Evolutionary conservation across 2,113 vertebrate species (phyloP), one percentile per base, ranked within the genome.

Genomic region (Mustelus asterias): DNA sequence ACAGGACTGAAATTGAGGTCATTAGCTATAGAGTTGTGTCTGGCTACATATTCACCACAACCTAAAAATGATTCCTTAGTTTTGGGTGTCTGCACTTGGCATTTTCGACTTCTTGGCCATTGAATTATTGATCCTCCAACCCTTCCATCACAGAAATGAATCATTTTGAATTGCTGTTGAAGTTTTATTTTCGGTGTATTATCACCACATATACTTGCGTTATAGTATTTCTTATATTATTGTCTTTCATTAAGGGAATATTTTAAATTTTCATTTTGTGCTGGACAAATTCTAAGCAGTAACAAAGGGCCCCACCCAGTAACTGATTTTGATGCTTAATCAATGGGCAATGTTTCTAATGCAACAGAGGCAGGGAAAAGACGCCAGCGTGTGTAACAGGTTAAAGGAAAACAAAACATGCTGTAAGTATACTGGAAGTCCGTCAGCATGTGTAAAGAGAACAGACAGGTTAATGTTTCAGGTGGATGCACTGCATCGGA

Each of bases 381-480:
- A 83, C n/a, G 41, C 3, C n/a, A 37, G n/a, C 20, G 37, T 44
- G 16, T 41, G 18, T 20, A 83, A 83, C 37, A 83, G 80, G 80
- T 83, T 83, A 83, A 83, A 20, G 80, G 18, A 83, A 83, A 83
- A 41, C 37, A 44, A 10, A 20, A 41, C 37, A 83, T 20, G 80
- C 37, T 44, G n/a, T 83, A 83, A 44, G 6, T 44, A 83, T 7
- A 44, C 37, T 22, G 37, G 16, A 41, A 83, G 37, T 83, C 80
- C 41, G 41, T 83, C 80, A 83, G 37, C 37, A 83, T 83, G 33
- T 83, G n/a, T 83, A 83, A 83, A 83, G 80, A 83, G 80, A 83
- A 83, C 80, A 83, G 80, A 83, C 80, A 83, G 18, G 80, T 83
- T 44, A 83, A 83, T 83, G 80, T 83, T 83, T 41, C 80, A 41